Conservation (phyloP, 1,140 invertebrate species). For the Aphidius ervi region DNA sequence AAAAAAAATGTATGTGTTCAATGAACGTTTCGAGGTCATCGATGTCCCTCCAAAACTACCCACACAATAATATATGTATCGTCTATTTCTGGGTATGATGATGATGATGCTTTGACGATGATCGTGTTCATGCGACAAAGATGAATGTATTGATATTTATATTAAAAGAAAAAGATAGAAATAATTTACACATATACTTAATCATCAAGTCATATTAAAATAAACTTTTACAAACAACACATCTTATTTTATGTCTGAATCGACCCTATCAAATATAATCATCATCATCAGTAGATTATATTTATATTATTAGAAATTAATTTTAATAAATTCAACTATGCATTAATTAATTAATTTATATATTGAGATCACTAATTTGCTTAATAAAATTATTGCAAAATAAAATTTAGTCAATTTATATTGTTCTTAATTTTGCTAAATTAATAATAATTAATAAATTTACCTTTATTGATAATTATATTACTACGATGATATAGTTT, state of each 20-base stretch:
- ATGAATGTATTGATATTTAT: neutral
- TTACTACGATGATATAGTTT: too few relatives aligned
- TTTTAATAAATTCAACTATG: too few relatives aligned
- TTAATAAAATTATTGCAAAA: neutral
- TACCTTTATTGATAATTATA: conserved; percentile 11
- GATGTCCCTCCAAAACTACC: conserved; percentile 17
- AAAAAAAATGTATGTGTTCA: neutral
- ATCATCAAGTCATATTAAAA: conserved; percentile 15
- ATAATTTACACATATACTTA: neutral
- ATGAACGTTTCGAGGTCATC: conserved; percentile 23
- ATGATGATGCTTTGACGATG: conserved; percentile 9
- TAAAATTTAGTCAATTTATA: neutral
- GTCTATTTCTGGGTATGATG: conserved; percentile 27
- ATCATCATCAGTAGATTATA: too few relatives aligned
- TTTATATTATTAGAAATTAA: too few relatives aligned
- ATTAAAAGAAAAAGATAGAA: neutral
- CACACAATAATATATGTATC: conserved; percentile 21
- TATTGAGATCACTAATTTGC: conserved; percentile 4
- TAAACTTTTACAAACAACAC: neutral
- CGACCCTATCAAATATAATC: too few relatives aligned
- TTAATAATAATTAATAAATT: neutral
- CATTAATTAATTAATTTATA: neutral
- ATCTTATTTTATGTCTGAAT: too few relatives aligned
- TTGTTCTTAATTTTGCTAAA: too few relatives aligned
- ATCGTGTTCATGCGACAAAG: neutral